Conservation (phyloP, 2,888 invertebrate genomes). For the Eubasilissa splendida region DNA sequence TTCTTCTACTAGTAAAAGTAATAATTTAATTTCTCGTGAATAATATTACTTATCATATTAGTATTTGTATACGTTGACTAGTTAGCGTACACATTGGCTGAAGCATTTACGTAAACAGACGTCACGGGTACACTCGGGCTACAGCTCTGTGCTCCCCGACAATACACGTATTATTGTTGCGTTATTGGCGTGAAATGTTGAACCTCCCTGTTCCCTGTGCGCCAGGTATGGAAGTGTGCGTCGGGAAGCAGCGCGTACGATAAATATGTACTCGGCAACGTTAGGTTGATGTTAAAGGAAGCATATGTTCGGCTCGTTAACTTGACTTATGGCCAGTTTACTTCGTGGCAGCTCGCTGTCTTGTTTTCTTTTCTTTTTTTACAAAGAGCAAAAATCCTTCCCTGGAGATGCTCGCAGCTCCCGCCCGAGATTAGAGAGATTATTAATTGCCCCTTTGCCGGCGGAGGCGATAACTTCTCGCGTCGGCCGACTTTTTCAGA, state of each 20-base stretch:
- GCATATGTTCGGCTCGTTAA: constrained; percentile 56
- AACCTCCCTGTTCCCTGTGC: not conserved
- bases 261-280: constrained; percentile 11
- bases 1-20: too few relatives aligned
- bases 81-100: too few relatives aligned
- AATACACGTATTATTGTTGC: too few relatives aligned
- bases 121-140: too few relatives aligned
- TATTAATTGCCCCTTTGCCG: constrained; percentile 53
- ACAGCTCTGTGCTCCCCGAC: too few relatives aligned
- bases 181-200: too few relatives aligned
- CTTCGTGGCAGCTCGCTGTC: constrained; percentile 51
- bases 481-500: constrained; percentile 20
- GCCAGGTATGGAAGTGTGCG: constrained; percentile 8
- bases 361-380: constrained; percentile 47
- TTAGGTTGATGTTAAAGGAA: constrained; percentile 38
- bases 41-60: too few relatives aligned
- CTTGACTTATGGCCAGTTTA: constrained; percentile 54
- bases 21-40: too few relatives aligned
- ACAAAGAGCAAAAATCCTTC: constrained; percentile 47
- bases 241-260: not conserved
- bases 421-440: constrained; percentile 50
- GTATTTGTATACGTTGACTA: too few relatives aligned
- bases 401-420: not conserved
- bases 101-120: too few relatives aligned
- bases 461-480: constrained; percentile 52